A percentile compares a stretch with the other conserved stretches of the same genome.
Evolutionary conservation across 2,888 invertebrate species (phyloP).

Genomic region (Oxystoma pomonae): DNA sequence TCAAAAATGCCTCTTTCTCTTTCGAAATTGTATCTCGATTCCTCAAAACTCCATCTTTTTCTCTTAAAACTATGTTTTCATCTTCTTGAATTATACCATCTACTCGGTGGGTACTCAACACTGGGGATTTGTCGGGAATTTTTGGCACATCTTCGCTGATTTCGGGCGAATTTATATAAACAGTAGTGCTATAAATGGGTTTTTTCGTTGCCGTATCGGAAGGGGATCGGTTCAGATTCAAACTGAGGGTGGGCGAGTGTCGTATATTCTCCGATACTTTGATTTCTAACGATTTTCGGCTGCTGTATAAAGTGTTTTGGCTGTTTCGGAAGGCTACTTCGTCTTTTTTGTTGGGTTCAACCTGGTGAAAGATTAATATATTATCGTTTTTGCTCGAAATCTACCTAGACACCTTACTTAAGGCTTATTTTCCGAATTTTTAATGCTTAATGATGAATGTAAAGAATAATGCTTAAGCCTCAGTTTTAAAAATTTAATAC

Average conservation of each 20-base stretch:
- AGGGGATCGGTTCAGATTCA: conserved; percentile 24
- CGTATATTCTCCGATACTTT: conserved; percentile 22
- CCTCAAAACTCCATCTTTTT: conserved; percentile 8
- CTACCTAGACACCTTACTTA: too few species aligned
- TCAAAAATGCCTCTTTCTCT: neutral
- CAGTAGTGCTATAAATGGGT: conserved; percentile 44
- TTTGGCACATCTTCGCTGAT: conserved; percentile 37
- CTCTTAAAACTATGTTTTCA: conserved; percentile 31
- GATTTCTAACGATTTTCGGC: conserved; percentile 29
- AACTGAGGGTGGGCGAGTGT: conserved; percentile 23
- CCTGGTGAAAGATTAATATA: too few species aligned
- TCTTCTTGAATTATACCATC: conserved; percentile 36
- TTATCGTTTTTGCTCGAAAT: too few species aligned
- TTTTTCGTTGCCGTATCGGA: conserved; percentile 21
- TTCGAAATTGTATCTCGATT: neutral
- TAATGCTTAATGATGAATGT: too few species aligned
- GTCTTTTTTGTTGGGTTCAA: conserved; percentile 13
- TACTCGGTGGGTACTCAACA: conserved; percentile 35
- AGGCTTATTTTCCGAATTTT: too few species aligned
- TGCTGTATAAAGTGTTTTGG: conserved; percentile 39
- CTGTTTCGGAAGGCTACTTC: conserved; percentile 38
- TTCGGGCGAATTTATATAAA: conserved; percentile 44
- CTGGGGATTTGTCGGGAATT: conserved; percentile 32
- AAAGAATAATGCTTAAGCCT: too few species aligned
- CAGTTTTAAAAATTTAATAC: too few species aligned